Conservation (phyloP, 2,113 vertebrate genomes). For the Phalacrocorax brasilianus region DNA sequence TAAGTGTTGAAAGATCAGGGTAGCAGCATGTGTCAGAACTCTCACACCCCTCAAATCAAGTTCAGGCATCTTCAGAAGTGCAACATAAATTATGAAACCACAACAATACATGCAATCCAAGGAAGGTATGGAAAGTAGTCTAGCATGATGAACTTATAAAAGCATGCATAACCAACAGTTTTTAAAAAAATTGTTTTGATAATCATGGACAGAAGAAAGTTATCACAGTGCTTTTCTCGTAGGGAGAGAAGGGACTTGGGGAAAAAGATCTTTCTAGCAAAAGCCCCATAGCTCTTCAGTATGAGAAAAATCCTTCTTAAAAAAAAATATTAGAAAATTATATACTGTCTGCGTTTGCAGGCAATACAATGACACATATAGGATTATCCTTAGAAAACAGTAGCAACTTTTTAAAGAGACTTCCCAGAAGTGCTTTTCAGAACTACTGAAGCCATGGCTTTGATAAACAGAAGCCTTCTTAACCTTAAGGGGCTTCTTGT, state of each 20-base stretch:
- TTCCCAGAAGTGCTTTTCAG: slow-evolving; percentile 29
- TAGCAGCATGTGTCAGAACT: background rate
- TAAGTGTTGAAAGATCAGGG: background rate
- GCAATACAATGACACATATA: background rate
- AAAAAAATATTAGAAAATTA: slow-evolving; percentile 9
- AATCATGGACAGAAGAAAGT: background rate
- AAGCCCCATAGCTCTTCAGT: background rate
- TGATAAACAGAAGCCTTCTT: slow-evolving; percentile 56
- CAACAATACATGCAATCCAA: background rate
- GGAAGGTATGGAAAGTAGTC: background rate
- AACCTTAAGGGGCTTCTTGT: background rate
- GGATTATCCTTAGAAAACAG: background rate
- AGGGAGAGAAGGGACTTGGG: background rate
- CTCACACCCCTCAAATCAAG: background rate
- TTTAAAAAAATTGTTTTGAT: background rate
- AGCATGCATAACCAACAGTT: background rate
- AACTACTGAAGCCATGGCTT: slow-evolving; percentile 15
- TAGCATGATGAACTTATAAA: background rate
- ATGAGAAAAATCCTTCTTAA: background rate
- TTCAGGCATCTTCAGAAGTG: background rate
- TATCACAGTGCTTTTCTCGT: background rate
- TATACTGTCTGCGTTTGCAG: background rate
- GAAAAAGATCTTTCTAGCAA: background rate
- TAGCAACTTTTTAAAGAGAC: slow-evolving; percentile 32
- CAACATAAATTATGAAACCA: background rate